phyloP scores from a whole-genome alignment of 1,140 invertebrate species.

The Halesus radiatus region DNA sequence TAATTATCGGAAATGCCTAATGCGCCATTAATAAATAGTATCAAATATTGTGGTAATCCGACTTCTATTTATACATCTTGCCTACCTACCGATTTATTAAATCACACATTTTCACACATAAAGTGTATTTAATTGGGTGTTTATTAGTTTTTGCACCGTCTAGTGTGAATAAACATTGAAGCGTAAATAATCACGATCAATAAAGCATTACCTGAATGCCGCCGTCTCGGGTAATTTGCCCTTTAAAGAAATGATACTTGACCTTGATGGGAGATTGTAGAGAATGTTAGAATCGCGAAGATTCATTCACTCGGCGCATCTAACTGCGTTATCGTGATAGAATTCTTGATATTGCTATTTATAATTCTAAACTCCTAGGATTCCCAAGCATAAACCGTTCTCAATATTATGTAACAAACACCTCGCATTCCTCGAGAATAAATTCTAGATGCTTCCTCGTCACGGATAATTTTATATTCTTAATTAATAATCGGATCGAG shows the following conservation, averaged over 20 bases:
- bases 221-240: constrained; percentile 1
- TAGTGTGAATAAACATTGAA: not conserved
- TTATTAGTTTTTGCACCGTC: not conserved
- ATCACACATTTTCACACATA: too few relatives aligned
- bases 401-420: too few relatives aligned
- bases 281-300: constrained; percentile 12
- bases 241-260: constrained; percentile 24
- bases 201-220: constrained; percentile 11
- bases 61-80: too few relatives aligned
- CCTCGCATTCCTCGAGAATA: too few relatives aligned
- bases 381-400: too few relatives aligned
- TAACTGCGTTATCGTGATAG: not conserved
- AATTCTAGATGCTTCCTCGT: too few relatives aligned
- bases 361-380: not conserved
- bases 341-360: not conserved
- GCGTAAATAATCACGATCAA: constrained; percentile 11
- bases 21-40: too few relatives aligned
- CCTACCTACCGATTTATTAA: too few relatives aligned
- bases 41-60: too few relatives aligned
- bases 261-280: constrained; percentile 25
- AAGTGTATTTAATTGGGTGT: not conserved
- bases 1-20: too few relatives aligned
- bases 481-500: too few relatives aligned
- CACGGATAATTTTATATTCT: too few relatives aligned
- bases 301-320: constrained; percentile 17